These are phyloP conservation scores for Adelphocoris suturalis DNA, from an alignment of 2,888 invertebrate genomes.

Conservation along the genomic window DNA sequence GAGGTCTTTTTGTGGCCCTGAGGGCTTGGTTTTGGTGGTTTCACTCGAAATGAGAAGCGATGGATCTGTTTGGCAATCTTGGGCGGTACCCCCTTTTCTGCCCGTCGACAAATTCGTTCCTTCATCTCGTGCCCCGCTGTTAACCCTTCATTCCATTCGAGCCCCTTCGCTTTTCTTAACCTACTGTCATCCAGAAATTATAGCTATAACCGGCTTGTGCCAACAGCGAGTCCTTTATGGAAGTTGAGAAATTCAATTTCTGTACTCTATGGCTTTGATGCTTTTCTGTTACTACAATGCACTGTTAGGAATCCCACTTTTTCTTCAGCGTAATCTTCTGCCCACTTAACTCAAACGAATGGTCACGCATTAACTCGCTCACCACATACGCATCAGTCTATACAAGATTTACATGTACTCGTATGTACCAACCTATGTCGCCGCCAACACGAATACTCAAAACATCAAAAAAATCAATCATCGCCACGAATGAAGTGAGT, in stretches of 20 bases:
- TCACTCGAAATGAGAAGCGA: constrained; percentile 36
- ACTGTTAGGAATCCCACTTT: too few relatives aligned
- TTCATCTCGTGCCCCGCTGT: not conserved
- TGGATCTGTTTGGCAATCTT: constrained; percentile 45
- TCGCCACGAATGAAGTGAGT: too few relatives aligned
- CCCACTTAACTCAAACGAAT: too few relatives aligned
- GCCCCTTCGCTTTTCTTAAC: not conserved
- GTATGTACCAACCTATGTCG: too few relatives aligned
- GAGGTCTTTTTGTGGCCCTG: constrained; percentile 2
- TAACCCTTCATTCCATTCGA: not conserved
- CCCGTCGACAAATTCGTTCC: constrained; percentile 34
- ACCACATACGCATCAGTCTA: too few relatives aligned
- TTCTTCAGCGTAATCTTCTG: too few relatives aligned
- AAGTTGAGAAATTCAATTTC: not conserved
- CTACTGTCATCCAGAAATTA: constrained; percentile 11
- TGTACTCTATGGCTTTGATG: not conserved
- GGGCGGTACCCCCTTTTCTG: not conserved
- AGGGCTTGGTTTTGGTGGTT: constrained; percentile 28
- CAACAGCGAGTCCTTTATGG: not conserved
- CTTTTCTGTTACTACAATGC: not conserved
- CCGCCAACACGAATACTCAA: too few relatives aligned
- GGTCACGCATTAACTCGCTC: too few relatives aligned
- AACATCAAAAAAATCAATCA: too few relatives aligned
- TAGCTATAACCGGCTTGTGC: constrained; percentile 7
- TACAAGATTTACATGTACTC: too few relatives aligned